Percentiles rank a stretch among this genome's conserved stretches.
Conservation (phyloP, 2,888 invertebrate genomes). For the Corythucha ciliata region DNA sequence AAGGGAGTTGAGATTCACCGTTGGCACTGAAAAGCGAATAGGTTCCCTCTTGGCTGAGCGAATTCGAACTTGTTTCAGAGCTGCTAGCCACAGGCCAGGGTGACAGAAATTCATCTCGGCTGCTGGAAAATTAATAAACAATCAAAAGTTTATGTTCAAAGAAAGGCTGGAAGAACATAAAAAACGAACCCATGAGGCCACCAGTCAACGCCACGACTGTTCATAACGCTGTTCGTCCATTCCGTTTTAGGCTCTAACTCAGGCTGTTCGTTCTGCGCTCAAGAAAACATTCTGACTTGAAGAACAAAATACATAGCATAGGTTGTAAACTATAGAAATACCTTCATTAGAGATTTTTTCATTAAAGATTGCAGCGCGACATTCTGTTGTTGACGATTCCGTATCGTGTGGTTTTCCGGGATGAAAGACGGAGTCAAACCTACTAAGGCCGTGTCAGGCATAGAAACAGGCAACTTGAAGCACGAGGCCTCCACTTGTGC, state of each 20-base stretch:
- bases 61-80: no score
- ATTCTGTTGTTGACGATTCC: no score
- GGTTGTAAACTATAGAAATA: background rate
- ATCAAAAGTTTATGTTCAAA: background rate
- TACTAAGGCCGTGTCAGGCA: no score
- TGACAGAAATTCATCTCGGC: no score
- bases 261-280: constrained; percentile 8
- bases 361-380: constrained; percentile 70
- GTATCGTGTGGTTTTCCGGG: no score
- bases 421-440: no score
- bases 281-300: background rate
- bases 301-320: no score
- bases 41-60: constrained; percentile 36
- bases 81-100: no score
- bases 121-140: no score
- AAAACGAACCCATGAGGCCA: constrained; percentile 21
- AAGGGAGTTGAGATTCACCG: constrained; percentile 20
- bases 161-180: background rate
- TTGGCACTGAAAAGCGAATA: constrained; percentile 49
- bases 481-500: background rate
- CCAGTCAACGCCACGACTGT: constrained; percentile 21
- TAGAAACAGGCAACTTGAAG: no score
- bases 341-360: constrained; percentile 51
- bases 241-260: constrained; percentile 14
- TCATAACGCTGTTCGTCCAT: no score